A percentile compares a stretch with the other conserved stretches of the same genome.
Evolutionary conservation across 2,113 vertebrate species (phyloP).

Genomic region (Nibea albiflora): DNA sequence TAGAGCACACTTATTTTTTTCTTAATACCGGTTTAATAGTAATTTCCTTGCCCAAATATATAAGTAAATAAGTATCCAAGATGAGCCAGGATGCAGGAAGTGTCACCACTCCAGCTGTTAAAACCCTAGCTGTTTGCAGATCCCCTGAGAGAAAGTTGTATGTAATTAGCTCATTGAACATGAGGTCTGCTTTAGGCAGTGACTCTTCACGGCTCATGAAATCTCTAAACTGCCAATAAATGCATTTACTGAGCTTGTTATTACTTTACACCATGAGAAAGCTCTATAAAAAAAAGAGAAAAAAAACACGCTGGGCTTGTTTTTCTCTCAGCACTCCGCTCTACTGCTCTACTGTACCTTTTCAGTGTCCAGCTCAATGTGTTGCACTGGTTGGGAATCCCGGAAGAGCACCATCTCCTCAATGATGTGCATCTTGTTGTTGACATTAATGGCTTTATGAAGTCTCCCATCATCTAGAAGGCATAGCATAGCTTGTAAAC

Average conservation of each 20-base stretch:
- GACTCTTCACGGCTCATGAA: constrained; percentile 50
- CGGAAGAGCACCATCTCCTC: constrained; percentile 92
- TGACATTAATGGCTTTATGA: constrained; percentile 91
- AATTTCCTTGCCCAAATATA: constrained; percentile 5
- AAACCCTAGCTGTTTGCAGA: constrained; percentile 65
- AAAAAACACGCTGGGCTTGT: not conserved
- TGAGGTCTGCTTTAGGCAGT: constrained; percentile 36
- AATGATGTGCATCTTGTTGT: constrained; percentile 86
- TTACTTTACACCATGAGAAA: constrained; percentile 23
- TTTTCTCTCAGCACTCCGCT: not conserved
- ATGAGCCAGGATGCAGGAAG: constrained; percentile 29
- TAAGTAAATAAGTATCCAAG: constrained; percentile 15
- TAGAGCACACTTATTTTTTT: not conserved
- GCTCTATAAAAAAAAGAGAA: not conserved
- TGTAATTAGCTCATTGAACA: constrained; percentile 68
- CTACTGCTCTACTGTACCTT: constrained; percentile 77
- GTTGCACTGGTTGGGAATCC: constrained; percentile 85
- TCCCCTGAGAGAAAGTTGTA: constrained; percentile 61
- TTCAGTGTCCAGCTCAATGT: constrained; percentile 89
- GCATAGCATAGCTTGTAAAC: constrained; percentile 13
- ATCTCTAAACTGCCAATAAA: constrained; percentile 59
- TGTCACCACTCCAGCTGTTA: constrained; percentile 62
- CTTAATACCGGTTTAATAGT: not conserved
- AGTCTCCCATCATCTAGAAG: constrained; percentile 90
- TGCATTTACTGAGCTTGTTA: constrained; percentile 51